These are phyloP conservation scores for Heterocephalus glaber DNA, from an alignment of 2,113 vertebrate genomes.

Conservation along the genomic window DNA sequence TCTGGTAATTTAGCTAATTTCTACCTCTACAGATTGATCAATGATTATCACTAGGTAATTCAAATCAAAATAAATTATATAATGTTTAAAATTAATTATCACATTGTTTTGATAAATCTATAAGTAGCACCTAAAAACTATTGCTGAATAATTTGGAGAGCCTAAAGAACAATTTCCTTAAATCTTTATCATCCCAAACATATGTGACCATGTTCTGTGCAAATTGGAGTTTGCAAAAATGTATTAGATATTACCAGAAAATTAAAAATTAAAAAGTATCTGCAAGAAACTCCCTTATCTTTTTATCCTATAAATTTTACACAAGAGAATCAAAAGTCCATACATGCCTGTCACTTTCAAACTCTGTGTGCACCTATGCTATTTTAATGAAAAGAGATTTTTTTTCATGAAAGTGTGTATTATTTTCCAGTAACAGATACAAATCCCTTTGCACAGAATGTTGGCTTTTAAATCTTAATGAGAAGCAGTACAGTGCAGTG, in stretches of 20 bases:
- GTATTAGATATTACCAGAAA: background rate
- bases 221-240: background rate
- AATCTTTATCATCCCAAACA: slow-evolving; percentile 16
- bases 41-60: background rate
- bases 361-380: background rate
- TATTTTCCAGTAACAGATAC: slow-evolving; percentile 5
- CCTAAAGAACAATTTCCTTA: background rate
- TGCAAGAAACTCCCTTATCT: background rate
- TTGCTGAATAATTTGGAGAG: background rate
- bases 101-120: background rate
- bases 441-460: background rate
- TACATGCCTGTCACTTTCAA: background rate
- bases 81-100: background rate
- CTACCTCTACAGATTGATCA: background rate
- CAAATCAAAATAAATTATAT: background rate
- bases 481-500: background rate
- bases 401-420: background rate
- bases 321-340: background rate
- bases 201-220: background rate
- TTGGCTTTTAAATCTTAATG: background rate
- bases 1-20: background rate
- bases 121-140: background rate
- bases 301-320: slow-evolving; percentile 12
- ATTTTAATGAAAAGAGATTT: background rate
- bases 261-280: background rate